Evolutionary conservation across 2,888 invertebrate genomes (phyloP).

Genomic region (Synanthedon tipuliformis): DNA sequence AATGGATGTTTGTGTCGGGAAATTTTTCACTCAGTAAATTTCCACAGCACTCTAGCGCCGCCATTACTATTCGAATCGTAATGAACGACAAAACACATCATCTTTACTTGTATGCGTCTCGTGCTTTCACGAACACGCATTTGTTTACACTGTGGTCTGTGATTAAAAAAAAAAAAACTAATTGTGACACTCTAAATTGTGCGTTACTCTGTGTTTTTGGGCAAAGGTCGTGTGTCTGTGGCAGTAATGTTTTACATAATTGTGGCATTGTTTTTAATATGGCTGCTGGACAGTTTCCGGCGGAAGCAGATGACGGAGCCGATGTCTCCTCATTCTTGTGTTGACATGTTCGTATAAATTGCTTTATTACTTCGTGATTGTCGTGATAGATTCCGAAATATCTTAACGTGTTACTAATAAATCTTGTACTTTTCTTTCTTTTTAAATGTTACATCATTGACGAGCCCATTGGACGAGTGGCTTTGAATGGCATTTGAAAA

Average conservation of each 20-base stretch:
- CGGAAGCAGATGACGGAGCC: conserved; percentile 37
- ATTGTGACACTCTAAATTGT: conserved; percentile 1
- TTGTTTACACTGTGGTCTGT: conserved; percentile 12
- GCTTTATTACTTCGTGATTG: background rate
- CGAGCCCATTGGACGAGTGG: no score
- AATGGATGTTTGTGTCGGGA: background rate
- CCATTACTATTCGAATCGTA: conserved; percentile 19
- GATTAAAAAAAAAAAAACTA: background rate
- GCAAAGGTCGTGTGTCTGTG: conserved; percentile 7
- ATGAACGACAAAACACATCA: conserved; percentile 23
- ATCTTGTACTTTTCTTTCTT: no score
- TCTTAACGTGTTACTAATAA: no score
- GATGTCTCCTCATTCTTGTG: conserved; percentile 44
- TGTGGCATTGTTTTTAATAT: conserved; percentile 53
- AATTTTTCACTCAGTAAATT: background rate
- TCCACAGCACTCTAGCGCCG: conserved; percentile 22
- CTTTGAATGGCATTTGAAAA: no score
- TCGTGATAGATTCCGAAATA: no score
- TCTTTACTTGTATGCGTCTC: conserved; percentile 22
- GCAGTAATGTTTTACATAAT: conserved; percentile 52
- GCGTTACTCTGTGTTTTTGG: conserved; percentile 15
- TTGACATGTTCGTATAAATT: conserved; percentile 46
- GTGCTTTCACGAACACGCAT: conserved; percentile 35
- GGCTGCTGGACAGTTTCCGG: conserved; percentile 54
- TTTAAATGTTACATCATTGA: no score